Conservation (phyloP, 2,888 invertebrate species). For the Platycheirus albimanus region DNA sequence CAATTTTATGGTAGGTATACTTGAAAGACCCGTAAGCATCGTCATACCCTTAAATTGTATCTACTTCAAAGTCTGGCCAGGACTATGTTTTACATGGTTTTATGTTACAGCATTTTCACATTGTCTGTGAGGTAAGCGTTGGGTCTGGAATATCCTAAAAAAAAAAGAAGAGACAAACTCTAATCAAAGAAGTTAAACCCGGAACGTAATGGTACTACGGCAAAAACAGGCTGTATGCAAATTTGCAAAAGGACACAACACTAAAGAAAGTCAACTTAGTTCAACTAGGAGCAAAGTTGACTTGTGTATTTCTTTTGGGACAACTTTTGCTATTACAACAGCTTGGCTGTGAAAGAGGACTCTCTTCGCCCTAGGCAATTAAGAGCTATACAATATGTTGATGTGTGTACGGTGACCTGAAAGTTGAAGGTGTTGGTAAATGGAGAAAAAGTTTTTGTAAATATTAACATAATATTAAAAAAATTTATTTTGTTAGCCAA, state of each 20-base stretch:
- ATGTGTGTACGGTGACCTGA: background rate
- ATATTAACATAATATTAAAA: no score
- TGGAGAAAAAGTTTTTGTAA: no score
- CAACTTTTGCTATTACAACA: conserved; percentile 1
- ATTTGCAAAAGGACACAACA: conserved; percentile 33
- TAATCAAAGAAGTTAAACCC: conserved; percentile 14
- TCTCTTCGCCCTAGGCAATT: conserved; percentile 2
- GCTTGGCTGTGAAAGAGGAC: conserved; percentile 8
- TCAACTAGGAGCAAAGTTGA: no score
- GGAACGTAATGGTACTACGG: background rate
- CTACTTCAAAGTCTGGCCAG: background rate
- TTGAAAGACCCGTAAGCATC: conserved; percentile 10
- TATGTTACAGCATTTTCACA: background rate
- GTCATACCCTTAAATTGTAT: no score
- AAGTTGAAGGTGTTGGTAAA: no score
- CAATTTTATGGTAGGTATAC: conserved; percentile 13
- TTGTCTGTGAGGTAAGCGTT: conserved; percentile 10
- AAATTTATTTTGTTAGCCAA: no score
- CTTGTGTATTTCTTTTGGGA: conserved; percentile 6
- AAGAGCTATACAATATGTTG: conserved; percentile 2
- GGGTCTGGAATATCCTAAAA: conserved; percentile 8
- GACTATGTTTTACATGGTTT: conserved; percentile 27
- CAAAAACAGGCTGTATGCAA: conserved; percentile 37
- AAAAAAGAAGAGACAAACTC: no score
- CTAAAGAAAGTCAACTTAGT: conserved; percentile 23